Percentiles rank a stretch among this genome's conserved stretches.
phyloP scores from a whole-genome alignment of 2,797 vertebrate species.

The Xiphophorus birchmanni region DNA sequence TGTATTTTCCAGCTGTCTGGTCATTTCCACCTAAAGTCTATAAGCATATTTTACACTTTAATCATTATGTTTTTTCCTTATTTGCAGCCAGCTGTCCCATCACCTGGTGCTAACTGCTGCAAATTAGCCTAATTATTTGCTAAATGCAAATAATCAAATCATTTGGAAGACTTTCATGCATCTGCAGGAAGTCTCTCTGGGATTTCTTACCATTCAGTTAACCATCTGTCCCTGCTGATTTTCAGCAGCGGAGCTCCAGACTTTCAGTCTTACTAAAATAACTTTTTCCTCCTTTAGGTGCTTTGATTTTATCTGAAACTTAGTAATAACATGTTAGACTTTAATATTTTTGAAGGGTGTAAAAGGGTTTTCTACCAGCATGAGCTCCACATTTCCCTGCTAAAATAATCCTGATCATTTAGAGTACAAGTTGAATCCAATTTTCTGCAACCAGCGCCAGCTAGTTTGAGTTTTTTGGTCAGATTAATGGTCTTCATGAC shows the following conservation, averaged over 20 bases:
- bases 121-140: conserved; percentile 22
- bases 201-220: conserved; percentile 28
- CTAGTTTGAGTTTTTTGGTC: not conserved
- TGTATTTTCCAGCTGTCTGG: conserved; percentile 7
- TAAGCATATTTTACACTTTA: not conserved
- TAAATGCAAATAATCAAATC: conserved; percentile 19
- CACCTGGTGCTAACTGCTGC: not conserved
- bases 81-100: conserved; percentile 14
- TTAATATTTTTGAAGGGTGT: not conserved
- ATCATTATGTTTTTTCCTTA: not conserved
- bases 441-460: not conserved
- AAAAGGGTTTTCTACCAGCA: not conserved
- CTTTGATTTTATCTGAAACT: conserved; percentile 23
- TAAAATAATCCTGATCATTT: not conserved
- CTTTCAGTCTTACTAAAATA: conserved; percentile 1
- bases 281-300: not conserved
- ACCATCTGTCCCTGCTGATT: conserved; percentile 35
- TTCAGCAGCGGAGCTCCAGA: conserved; percentile 15
- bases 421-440: not conserved
- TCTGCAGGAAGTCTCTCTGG: conserved; percentile 21
- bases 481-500: conserved; percentile 5
- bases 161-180: conserved; percentile 14
- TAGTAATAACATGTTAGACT: too few relatives aligned
- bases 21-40: conserved; percentile 3
- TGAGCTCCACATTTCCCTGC: not conserved